Base-by-base conservation (phyloP, 1,140 invertebrate species). In the Zaprionus nigranus region DNA sequence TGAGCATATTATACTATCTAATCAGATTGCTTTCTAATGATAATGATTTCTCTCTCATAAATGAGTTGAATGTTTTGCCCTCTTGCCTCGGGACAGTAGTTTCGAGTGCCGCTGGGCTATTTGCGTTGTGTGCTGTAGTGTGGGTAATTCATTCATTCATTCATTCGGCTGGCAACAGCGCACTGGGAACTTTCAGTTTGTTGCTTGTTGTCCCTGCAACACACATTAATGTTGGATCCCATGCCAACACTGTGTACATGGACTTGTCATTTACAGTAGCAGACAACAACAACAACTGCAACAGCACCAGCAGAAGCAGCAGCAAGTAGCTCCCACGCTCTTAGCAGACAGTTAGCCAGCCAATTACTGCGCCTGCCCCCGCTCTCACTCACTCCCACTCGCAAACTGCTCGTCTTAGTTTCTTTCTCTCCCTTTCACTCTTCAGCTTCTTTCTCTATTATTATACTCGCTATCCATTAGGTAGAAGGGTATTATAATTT, bases 171-270 rank as follows among this genome's bases (percentile, higher is more conserved):
- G 82, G 79, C 62, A 85, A 70, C 46, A 61, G 68, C 40, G 40
- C 40, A 9, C 15, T 65, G 22, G 24, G 43, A 34, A 53, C 40
- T 62, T 59, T 40, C 43, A 28, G 49, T 30, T 51, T 49, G 59
- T 49, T 60, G 30, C 30, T 15, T 22, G 63, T 56, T 20, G 17
- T 13, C 20, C 38, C 26, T 51, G 70, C 84, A 88, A 81, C 85
- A 81, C n/a, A 46, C 40, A 46, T 88, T 81, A 81, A 84, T 90
- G 84, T 90, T 88, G 78, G 75, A 83, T 87, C 80, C 77, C 72
- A 79, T 80, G 83, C 79, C 65, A 84, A 80, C 83, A 74, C 57
- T 82, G 78, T 84, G 70, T 81, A 78, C 81, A 87, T 75, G 79
- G 81, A 88, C 78, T 81, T 84, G 84, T 87, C 84, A 84, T 76